Conservation (phyloP, 2,113 vertebrate species). For the Protobothrops flavoviridis region DNA sequence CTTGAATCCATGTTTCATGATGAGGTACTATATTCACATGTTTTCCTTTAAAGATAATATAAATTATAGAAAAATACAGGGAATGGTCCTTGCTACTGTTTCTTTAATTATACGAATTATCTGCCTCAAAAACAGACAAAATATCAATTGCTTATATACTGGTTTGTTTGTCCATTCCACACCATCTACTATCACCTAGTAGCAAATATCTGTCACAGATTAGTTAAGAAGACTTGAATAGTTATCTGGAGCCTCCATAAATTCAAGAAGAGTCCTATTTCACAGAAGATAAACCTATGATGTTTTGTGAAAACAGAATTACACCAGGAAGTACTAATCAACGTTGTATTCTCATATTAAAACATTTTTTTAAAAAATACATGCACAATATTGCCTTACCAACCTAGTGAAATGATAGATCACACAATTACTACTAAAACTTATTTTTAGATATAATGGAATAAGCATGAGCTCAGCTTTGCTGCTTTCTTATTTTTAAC, state of each 20-base stretch:
- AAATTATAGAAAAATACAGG: background rate
- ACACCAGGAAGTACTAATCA: background rate
- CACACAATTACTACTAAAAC: background rate
- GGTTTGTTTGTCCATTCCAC: background rate
- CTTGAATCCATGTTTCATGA: conserved; percentile 60
- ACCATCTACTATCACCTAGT: background rate
- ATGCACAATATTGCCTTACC: background rate
- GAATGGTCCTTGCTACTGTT: background rate
- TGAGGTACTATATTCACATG: conserved; percentile 41
- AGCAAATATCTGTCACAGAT: background rate
- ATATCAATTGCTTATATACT: background rate
- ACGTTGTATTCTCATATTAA: background rate
- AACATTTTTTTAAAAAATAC: background rate
- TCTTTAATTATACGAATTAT: background rate
- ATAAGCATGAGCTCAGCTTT: background rate
- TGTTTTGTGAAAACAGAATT: background rate
- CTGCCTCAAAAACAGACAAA: background rate
- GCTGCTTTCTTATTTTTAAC: background rate
- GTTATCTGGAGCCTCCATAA: background rate
- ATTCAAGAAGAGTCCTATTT: background rate
- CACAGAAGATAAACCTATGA: background rate
- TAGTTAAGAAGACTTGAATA: background rate
- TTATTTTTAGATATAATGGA: background rate
- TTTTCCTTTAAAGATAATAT: background rate
- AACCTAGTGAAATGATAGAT: background rate